Conservation (phyloP, 2,797 vertebrate species). For the Florisuga fusca region DNA sequence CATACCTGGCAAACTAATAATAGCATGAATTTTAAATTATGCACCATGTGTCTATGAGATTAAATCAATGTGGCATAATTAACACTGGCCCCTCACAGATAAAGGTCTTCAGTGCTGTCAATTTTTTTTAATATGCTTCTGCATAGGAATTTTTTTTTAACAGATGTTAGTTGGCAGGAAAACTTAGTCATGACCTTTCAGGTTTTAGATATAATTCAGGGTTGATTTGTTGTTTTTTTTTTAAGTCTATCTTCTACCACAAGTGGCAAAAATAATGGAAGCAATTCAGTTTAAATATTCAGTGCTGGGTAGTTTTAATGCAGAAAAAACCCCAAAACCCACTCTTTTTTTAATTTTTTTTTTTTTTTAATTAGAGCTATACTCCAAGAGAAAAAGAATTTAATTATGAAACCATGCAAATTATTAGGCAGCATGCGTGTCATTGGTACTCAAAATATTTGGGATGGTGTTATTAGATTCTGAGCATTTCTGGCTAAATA, state of each 20-base stretch:
- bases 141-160: conserved; percentile 26
- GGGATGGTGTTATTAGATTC: not conserved
- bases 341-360: not conserved
- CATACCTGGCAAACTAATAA: conserved; percentile 19
- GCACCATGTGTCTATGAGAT: conserved; percentile 15
- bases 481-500: not conserved
- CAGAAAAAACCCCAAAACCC: not conserved
- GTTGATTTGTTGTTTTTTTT: not conserved
- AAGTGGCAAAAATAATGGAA: not conserved
- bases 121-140: conserved; percentile 14
- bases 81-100: not conserved
- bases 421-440: not conserved
- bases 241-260: not conserved
- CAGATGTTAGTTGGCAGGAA: conserved; percentile 28
- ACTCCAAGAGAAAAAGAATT: not conserved
- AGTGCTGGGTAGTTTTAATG: not conserved
- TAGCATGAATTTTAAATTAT: conserved; percentile 1
- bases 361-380: not conserved
- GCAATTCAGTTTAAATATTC: not conserved
- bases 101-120: conserved; percentile 25
- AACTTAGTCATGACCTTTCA: conserved; percentile 27
- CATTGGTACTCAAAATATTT: not conserved
- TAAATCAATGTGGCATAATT: conserved; percentile 56
- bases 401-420: conserved; percentile 1
- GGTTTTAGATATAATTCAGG: conserved; percentile 28